phyloP scores from a whole-genome alignment of 2,113 vertebrate species.

The Peromyscus maniculatus region DNA sequence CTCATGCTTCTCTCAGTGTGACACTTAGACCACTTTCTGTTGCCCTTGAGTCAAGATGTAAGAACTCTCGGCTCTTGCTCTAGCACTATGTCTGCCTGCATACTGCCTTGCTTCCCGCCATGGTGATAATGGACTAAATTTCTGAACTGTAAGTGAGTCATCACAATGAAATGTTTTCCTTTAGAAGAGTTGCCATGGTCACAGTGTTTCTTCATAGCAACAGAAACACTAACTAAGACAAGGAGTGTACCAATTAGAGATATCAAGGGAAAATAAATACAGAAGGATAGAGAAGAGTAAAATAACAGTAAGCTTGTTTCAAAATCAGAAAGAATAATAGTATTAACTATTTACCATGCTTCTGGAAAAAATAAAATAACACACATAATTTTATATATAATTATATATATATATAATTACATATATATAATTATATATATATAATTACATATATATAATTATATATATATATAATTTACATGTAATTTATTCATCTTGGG shows the following conservation, averaged over 20 bases:
- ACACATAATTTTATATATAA: neutral
- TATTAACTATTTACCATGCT: neutral
- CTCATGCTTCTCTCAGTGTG: neutral
- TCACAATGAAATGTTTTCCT: neutral
- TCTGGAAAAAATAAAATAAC: neutral
- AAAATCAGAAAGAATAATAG: neutral
- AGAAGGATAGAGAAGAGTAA: neutral
- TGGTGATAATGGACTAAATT: neutral
- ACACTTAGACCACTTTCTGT: neutral
- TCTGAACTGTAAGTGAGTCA: neutral
- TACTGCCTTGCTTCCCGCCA: neutral
- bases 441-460: neutral
- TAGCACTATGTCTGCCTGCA: neutral
- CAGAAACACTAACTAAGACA: neutral
- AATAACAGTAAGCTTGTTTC: neutral
- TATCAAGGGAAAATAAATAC: neutral
- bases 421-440: neutral
- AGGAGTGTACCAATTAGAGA: neutral
- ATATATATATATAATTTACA: neutral
- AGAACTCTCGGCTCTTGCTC: neutral
- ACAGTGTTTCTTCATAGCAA: neutral
- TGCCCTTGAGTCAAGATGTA: neutral
- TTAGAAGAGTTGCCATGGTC: neutral
- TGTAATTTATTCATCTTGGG: neutral
- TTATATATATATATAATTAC: neutral